Base-by-base conservation (phyloP, 2,113 vertebrate genomes). In the Fukomys damarensis region DNA sequence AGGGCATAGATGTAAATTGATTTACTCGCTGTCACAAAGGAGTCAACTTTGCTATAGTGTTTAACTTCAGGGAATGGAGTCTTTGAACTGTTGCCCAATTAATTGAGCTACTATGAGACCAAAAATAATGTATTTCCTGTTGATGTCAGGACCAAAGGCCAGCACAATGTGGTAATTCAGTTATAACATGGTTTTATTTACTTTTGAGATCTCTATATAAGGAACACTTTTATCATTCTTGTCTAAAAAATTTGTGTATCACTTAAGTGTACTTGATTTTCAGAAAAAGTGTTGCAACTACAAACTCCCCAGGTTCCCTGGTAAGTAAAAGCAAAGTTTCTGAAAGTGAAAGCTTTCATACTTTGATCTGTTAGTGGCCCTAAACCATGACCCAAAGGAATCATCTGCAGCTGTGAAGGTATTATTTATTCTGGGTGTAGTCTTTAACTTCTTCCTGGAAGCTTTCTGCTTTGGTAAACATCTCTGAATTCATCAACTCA, bases 381-480 rank as follows among this genome's bases (percentile, higher is more conserved):
- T 80, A 58, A 83, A 68, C 6, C 8, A n/a, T 83, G 41, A 87
- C 32, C 35, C 58, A 85, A 76, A 94, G 12, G 41, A 86, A 91
- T 96, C 19, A 41, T 46, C 17, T 41, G 11, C 43, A 74, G 68
- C 24, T 79, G 49, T 49, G 63, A 74, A 72, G 24, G 28, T 35
- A 82, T n/a, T 91, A 28, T 58, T 72, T 89, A 61, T 92, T 66
- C 72, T 63, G 54, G 76, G 86, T 13, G 41, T 1, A 38, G 58
- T 82, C 38, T 93, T 96, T n/a, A 35, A 61, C 24, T 58, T 81
- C 32, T 65, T 17, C 41, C 49, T 86, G 76, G 35, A 88, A 95
- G 24, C 10, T n/a, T 24, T 16, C 41, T 32, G 6, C 63, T 43
- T 63, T 80, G 58, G 22, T 54, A 35, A 93, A 87, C 24, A 54